Conservation (phyloP, 2,113 vertebrate genomes). For the Microcebus griseorufus region DNA sequence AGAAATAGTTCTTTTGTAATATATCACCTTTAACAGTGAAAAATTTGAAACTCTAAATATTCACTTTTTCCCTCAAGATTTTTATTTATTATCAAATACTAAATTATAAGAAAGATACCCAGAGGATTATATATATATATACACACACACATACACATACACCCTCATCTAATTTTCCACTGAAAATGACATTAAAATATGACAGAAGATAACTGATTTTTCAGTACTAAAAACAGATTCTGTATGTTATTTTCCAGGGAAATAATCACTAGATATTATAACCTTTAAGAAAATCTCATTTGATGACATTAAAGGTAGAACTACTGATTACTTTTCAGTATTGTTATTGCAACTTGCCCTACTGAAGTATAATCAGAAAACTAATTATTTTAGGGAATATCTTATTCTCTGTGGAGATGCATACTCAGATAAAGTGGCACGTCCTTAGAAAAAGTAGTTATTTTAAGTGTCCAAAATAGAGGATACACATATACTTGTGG, state of each 20-base stretch:
- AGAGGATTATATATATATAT: neutral
- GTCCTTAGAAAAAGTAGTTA: neutral
- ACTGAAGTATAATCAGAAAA: neutral
- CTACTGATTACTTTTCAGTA: neutral
- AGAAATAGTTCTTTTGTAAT: slow-evolving; percentile 25
- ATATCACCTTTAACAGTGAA: neutral
- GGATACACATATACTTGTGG: neutral
- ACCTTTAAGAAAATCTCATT: neutral
- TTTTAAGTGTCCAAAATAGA: slow-evolving; percentile 41
- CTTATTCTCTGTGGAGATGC: neutral
- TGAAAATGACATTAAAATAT: slow-evolving; percentile 20
- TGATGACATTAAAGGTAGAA: slow-evolving; percentile 23
- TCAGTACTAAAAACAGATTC: neutral
- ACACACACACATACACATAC: neutral
- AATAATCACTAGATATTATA: neutral
- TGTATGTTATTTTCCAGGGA: neutral
- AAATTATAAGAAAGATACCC: slow-evolving; percentile 5
- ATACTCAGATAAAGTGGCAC: neutral
- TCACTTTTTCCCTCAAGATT: neutral
- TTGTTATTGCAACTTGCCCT: neutral
- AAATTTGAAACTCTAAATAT: neutral
- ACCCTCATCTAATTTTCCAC: slow-evolving; percentile 3
- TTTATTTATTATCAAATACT: slow-evolving; percentile 29
- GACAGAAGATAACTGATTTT: neutral
- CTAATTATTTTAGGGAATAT: neutral